These are phyloP conservation scores for Ctena decussata DNA, from an alignment of 2,888 invertebrate species.

Conservation along the genomic window DNA sequence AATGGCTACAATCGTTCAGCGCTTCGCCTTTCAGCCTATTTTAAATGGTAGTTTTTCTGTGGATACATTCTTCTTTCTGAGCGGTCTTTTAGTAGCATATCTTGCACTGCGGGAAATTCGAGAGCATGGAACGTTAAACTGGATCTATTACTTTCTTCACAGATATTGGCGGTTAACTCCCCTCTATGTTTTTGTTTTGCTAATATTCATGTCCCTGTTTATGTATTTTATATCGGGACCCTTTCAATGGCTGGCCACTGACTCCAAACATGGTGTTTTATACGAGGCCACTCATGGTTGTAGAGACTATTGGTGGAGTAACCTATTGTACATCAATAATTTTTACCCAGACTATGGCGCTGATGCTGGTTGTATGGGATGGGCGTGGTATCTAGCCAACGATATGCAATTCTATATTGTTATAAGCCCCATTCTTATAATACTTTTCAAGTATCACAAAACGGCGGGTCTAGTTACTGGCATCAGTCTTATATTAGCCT, in stretches of 20 bases:
- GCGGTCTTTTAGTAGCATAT: conserved; percentile 62
- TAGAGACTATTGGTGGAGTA: conserved; percentile 80
- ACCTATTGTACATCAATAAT: conserved; percentile 81
- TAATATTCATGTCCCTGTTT: conserved; percentile 47
- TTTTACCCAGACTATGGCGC: conserved; percentile 69
- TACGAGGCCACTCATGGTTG: conserved; percentile 51
- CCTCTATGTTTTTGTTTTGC: conserved; percentile 54
- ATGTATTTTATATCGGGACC: conserved; percentile 59
- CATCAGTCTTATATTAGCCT: conserved; percentile 22
- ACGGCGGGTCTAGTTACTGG: conserved; percentile 21
- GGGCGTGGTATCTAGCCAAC: conserved; percentile 69
- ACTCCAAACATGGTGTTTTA: conserved; percentile 15
- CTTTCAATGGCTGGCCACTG: conserved; percentile 29
- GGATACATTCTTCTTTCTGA: conserved; percentile 82
- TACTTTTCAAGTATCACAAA: conserved; percentile 25
- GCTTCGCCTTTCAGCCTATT: conserved; percentile 75
- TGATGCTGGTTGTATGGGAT: conserved; percentile 74
- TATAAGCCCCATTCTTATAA: conserved; percentile 67
- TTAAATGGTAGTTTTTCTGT: conserved; percentile 80
- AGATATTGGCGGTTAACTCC: conserved; percentile 73
- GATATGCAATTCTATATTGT: conserved; percentile 76
- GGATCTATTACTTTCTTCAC: conserved; percentile 62
- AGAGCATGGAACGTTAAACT: conserved; percentile 43
- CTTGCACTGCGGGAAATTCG: conserved; percentile 42
- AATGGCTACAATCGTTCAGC: conserved; percentile 4